Conservation (phyloP, 53 echinoderm and acorn worm genomes). For the Actinopyga echinites region DNA sequence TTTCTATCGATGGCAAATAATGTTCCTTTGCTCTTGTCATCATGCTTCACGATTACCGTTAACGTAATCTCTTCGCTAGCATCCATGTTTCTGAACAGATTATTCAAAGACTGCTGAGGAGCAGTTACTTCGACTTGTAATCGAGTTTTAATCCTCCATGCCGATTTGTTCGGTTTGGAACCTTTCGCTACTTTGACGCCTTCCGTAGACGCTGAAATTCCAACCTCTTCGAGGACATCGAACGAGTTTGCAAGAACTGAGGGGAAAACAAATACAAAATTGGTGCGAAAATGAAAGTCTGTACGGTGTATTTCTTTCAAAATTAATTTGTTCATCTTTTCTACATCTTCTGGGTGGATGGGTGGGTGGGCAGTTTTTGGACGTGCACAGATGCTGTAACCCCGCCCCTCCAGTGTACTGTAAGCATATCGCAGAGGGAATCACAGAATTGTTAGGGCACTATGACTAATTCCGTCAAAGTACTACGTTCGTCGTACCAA, state of each 20-base stretch:
- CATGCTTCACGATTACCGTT: neutral
- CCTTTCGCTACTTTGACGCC: conserved; percentile 76
- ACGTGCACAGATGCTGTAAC: no score
- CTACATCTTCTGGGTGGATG: no score
- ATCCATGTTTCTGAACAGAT: neutral
- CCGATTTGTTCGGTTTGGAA: conserved; percentile 54
- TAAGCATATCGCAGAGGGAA: no score
- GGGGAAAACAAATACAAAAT: neutral
- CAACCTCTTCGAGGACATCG: conserved; percentile 74
- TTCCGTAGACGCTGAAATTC: conserved; percentile 60
- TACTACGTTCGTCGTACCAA: no score
- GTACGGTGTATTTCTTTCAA: no score
- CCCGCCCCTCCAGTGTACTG: no score
- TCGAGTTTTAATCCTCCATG: conserved; percentile 71
- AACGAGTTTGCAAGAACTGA: conserved; percentile 9
- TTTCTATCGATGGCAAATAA: conserved; percentile 9
- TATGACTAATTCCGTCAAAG: no score
- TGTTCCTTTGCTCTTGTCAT: conserved; percentile 13
- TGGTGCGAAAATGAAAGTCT: no score
- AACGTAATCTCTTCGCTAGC: neutral
- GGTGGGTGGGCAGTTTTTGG: no score
- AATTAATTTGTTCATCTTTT: no score
- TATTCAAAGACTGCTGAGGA: neutral
- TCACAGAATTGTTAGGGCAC: no score
- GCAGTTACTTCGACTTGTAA: neutral